phyloP scores from a whole-genome alignment of 2,888 invertebrate species.

The Diplolepis rosae region DNA sequence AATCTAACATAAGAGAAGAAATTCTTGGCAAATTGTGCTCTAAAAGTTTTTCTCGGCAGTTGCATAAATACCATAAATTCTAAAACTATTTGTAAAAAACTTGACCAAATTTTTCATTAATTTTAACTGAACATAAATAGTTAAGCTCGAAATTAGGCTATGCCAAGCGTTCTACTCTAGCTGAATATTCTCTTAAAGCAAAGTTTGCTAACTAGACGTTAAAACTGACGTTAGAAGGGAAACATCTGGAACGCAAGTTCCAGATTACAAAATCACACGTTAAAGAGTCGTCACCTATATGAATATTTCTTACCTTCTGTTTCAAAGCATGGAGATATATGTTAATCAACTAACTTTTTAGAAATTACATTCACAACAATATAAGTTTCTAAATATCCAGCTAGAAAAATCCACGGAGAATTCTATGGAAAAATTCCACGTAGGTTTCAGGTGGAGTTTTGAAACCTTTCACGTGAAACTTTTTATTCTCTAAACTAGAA shows the following conservation, averaged over 20 bases:
- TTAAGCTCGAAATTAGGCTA: slow-evolving; percentile 21
- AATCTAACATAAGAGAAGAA: no score
- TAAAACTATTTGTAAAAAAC: background rate
- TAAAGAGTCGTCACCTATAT: background rate
- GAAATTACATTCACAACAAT: no score
- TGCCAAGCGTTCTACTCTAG: background rate
- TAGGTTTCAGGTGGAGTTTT: no score
- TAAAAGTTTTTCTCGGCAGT: background rate
- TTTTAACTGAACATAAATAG: slow-evolving; percentile 14
- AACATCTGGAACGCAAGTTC: slow-evolving; percentile 16
- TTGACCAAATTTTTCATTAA: slow-evolving; percentile 1
- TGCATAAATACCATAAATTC: background rate
- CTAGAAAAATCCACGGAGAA: no score
- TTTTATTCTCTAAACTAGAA: no score
- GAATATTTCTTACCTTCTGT: background rate
- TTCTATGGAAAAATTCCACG: no score
- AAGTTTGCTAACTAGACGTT: slow-evolving; percentile 5
- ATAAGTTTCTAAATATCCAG: no score
- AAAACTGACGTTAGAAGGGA: slow-evolving; percentile 19
- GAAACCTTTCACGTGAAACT: no score
- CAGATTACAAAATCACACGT: background rate
- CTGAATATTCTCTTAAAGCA: background rate
- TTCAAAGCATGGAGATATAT: background rate
- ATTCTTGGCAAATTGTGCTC: no score
- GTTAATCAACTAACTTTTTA: no score